Percentiles rank a stretch among this genome's conserved stretches.
Conservation (phyloP, 2,113 vertebrate genomes). For the Clupea harengus region DNA sequence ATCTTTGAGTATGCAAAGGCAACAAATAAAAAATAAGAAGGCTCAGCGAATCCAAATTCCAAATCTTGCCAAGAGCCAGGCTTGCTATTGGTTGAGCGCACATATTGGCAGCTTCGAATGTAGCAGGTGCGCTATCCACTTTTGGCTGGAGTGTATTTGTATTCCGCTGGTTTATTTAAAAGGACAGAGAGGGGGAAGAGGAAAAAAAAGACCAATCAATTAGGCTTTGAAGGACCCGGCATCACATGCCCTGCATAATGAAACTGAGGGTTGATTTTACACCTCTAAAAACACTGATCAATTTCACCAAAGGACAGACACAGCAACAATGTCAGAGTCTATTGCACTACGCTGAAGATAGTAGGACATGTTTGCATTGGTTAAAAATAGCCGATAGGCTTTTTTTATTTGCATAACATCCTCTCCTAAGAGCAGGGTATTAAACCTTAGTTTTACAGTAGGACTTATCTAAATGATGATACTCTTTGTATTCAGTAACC, state of each 20-base stretch:
- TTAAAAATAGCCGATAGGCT: background rate
- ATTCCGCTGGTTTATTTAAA: conserved; percentile 63
- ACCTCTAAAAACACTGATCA: conserved; percentile 44
- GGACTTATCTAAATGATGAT: background rate
- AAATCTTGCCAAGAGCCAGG: conserved; percentile 48
- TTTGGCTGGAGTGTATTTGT: conserved; percentile 56
- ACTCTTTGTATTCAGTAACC: background rate
- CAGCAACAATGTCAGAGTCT: conserved; percentile 16
- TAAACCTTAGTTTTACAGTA: background rate
- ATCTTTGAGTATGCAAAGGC: conserved; percentile 4
- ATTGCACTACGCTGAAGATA: conserved; percentile 3
- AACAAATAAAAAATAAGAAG: conserved; percentile 28
- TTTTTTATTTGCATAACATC: background rate
- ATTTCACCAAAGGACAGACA: conserved; percentile 23
- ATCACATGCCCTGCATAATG: conserved; percentile 57
- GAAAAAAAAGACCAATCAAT: conserved; percentile 59
- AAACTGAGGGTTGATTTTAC: conserved; percentile 54
- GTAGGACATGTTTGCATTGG: background rate
- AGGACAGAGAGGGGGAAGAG: conserved; percentile 27
- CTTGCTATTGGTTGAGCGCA: conserved; percentile 54
- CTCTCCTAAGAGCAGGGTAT: background rate
- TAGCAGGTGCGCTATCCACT: conserved; percentile 64
- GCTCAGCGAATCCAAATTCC: conserved; percentile 38
- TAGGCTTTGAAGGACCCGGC: conserved; percentile 59
- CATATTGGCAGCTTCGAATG: conserved; percentile 59